These are phyloP conservation scores for Lagria hirta DNA, from an alignment of 2,888 invertebrate genomes.

Conservation along the genomic window DNA sequence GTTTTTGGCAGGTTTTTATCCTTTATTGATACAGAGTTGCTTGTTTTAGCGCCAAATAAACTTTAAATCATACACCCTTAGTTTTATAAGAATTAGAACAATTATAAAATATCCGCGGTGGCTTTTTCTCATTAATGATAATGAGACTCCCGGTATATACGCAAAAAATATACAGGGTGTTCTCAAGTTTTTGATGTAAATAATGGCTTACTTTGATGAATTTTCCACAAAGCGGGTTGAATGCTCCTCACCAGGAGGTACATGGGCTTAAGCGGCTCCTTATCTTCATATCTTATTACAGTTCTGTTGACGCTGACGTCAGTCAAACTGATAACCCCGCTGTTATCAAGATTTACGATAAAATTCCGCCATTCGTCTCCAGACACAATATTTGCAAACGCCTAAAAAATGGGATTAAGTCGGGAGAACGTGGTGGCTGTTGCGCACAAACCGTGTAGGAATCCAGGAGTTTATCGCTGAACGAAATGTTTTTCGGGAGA, in stretches of 20 bases:
- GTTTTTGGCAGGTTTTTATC: too few species aligned
- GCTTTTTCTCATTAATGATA: too few species aligned
- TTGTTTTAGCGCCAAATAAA: too few species aligned
- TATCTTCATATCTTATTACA: constrained; percentile 38
- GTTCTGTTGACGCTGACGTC: constrained; percentile 42
- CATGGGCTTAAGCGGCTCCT: constrained; percentile 37
- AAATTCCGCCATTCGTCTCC: constrained; percentile 48
- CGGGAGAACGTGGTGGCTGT: not conserved
- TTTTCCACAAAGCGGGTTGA: constrained; percentile 46
- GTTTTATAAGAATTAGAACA: too few species aligned
- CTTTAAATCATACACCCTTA: too few species aligned
- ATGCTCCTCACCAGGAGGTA: constrained; percentile 45
- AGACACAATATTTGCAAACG: constrained; percentile 40
- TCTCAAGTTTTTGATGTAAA: too few species aligned
- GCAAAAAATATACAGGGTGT: not conserved
- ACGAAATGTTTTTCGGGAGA: constrained; percentile 33
- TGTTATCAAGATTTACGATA: constrained; percentile 36
- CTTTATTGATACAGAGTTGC: too few species aligned
- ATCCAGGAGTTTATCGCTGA: constrained; percentile 25
- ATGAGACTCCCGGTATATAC: not conserved
- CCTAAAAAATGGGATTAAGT: constrained; percentile 33
- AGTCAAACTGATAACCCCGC: constrained; percentile 36
- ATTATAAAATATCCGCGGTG: too few species aligned
- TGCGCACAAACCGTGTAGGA: constrained; percentile 30
- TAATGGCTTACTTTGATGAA: constrained; percentile 46